Evolutionary conservation across 2,797 vertebrate genomes (phyloP).

Genomic region (Sebastes matsubarae): DNA sequence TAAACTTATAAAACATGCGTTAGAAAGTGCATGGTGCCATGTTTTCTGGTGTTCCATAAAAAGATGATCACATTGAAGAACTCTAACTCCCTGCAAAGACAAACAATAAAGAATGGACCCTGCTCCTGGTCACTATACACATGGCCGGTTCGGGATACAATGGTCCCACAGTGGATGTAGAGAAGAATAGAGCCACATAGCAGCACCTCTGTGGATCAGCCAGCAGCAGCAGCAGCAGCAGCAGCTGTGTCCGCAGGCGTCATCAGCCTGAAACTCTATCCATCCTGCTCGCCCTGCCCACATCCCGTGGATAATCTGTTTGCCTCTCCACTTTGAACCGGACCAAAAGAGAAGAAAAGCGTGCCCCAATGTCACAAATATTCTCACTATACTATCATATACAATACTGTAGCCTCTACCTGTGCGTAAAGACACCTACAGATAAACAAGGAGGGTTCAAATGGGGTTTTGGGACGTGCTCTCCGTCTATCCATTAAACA

Average conservation of each 20-base stretch:
- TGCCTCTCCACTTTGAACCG: slow-evolving; percentile 52
- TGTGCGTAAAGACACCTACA: not conserved
- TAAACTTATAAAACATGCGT: not conserved
- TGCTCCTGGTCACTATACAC: not conserved
- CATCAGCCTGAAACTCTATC: slow-evolving; percentile 76
- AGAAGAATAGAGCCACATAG: not conserved
- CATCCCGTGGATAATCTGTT: slow-evolving; percentile 67
- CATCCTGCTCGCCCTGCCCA: slow-evolving; percentile 75
- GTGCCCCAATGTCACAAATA: not conserved
- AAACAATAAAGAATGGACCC: not conserved
- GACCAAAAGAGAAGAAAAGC: slow-evolving; percentile 32
- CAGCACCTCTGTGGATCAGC: slow-evolving; percentile 40
- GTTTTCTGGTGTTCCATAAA: not conserved
- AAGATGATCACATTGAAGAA: not conserved
- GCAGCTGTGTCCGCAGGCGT: slow-evolving; percentile 74
- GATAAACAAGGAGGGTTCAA: not conserved
- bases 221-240: slow-evolving; percentile 38
- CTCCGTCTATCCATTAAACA: not conserved
- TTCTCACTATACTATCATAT: not conserved
- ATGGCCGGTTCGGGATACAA: not conserved
- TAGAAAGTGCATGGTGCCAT: not conserved
- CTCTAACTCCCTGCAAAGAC: not conserved
- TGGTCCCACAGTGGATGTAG: slow-evolving; percentile 5
- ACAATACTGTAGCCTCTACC: not conserved
- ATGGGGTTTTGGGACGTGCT: not conserved